Evolutionary conservation across 2,888 invertebrate genomes (phyloP), one percentile per base, ranked within the genome.

Genomic region (Sinodicranocentrus sp.): DNA sequence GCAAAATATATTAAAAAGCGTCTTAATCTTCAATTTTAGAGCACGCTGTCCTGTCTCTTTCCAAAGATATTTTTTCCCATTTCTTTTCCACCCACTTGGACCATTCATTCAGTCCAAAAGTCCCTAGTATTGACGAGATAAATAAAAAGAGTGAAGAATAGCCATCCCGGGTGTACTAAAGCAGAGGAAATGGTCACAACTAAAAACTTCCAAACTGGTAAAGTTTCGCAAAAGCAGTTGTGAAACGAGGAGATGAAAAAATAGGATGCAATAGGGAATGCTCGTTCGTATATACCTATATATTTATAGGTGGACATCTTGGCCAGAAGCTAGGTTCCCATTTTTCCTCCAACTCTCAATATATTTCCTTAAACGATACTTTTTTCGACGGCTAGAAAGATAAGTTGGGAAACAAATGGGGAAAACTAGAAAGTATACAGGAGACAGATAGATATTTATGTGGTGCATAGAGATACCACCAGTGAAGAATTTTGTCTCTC

Each of bases 121-220:
- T 33, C n/a, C n/a, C 10, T 33, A 33, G 33, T 33, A 33, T 33
- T 33, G 33, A 33, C 33, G 5, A 25, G 48, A 68, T 68, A 68
- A 68, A 48, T 52, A 52, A 52, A 48, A 70, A 26, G 23, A 70
- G 70, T 70, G 70, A 70, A 48, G 52, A 70, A 70, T 70, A 70
- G 70, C 26, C 26, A 25, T 19, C 70, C 8, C 52, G 70, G 70
- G 70, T 70, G 52, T 28, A 52, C 25, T 70, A 70, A 70, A 68
- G 25, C 28, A n/a, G 17, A 8, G 28, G 44, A 52, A 48, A 48
- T 52, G 44, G 43, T 17, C 25, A 21, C 8, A 21, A 44, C 23
- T 28, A 52, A 52, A 70, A 70, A n/a, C 23, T 48, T 52, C 28
- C 15, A 70, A 70, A 70, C 44, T 43, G 67, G 39, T 48, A 70